Evolutionary conservation across 2,888 invertebrate species (phyloP).

Genomic region (Chelonus formosanus): DNA sequence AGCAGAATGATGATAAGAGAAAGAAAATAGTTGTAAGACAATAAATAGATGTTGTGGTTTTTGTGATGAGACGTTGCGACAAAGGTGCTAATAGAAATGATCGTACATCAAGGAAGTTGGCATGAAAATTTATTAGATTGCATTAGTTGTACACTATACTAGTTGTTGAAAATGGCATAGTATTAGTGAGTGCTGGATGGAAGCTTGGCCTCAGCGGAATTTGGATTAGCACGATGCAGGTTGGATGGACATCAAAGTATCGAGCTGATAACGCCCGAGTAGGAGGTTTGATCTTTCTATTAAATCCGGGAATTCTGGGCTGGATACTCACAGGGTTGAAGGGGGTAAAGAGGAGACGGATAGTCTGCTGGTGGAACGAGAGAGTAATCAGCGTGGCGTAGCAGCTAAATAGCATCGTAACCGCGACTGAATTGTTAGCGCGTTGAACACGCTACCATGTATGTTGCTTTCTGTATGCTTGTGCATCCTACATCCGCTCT

Average conservation of each 20-base stretch:
- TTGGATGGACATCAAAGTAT: conserved; percentile 41
- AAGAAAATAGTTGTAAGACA: too few relatives aligned
- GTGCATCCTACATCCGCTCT: conserved; percentile 20
- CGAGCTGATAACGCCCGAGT: conserved; percentile 38
- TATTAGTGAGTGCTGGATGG: conserved; percentile 4
- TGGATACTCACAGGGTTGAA: conserved; percentile 34
- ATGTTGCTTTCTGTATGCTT: conserved; percentile 28
- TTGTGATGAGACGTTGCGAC: conserved; percentile 17
- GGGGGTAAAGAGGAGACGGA: background rate
- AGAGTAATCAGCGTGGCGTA: conserved; percentile 58
- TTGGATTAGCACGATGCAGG: conserved; percentile 29
- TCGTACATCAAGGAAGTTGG: conserved; percentile 12
- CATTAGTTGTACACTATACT: conserved; percentile 8
- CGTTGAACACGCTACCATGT: conserved; percentile 51
- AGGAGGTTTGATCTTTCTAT: conserved; percentile 47
- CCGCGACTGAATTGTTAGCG: conserved; percentile 61
- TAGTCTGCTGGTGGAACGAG: conserved; percentile 2
- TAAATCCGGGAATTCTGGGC: conserved; percentile 38
- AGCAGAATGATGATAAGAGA: background rate
- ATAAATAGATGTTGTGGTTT: conserved; percentile 9
- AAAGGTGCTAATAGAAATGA: conserved; percentile 23
- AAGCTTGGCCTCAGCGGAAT: conserved; percentile 22
- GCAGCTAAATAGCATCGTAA: conserved; percentile 61
- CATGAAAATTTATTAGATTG: conserved; percentile 26
- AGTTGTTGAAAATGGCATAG: conserved; percentile 2